These are phyloP conservation scores for Acanthurus leucopareius DNA, from an alignment of 2,797 vertebrate genomes.

Conservation along the genomic window DNA sequence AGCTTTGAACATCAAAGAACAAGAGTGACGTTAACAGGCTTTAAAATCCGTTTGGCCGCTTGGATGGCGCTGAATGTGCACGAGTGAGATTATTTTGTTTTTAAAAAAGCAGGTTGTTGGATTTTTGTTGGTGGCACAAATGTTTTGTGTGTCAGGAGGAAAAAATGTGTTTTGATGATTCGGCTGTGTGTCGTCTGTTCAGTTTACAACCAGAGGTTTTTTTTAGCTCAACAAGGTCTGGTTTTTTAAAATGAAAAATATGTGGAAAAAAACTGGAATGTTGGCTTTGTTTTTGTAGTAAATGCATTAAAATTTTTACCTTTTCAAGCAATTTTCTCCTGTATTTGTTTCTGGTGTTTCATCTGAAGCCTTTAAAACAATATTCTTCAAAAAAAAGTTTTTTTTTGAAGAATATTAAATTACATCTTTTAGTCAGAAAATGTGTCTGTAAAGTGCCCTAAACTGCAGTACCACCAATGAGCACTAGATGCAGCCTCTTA, in stretches of 20 bases:
- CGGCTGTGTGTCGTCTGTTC: neutral
- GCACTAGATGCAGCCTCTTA: neutral
- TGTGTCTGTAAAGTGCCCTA: neutral
- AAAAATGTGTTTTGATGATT: neutral
- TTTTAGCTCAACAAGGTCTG: neutral
- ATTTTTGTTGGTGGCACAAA: neutral
- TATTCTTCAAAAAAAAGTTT: neutral
- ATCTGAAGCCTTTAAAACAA: no score
- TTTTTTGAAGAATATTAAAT: no score
- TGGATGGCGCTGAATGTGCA: conserved; percentile 6
- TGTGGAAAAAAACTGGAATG: neutral
- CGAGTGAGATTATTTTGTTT: conserved; percentile 1
- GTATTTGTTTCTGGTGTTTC: neutral
- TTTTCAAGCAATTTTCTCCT: neutral
- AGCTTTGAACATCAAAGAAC: conserved; percentile 33
- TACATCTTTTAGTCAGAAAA: no score
- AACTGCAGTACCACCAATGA: neutral
- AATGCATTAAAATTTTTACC: neutral
- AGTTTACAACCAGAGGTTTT: neutral
- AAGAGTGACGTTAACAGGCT: neutral
- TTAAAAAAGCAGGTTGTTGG: neutral
- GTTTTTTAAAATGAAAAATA: no score
- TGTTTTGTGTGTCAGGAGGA: neutral
- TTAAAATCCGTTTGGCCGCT: neutral
- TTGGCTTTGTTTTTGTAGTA: neutral